Evolutionary conservation across 2,888 invertebrate species (phyloP), one percentile per base, ranked within the genome.

Genomic region (Coremacera marginata): DNA sequence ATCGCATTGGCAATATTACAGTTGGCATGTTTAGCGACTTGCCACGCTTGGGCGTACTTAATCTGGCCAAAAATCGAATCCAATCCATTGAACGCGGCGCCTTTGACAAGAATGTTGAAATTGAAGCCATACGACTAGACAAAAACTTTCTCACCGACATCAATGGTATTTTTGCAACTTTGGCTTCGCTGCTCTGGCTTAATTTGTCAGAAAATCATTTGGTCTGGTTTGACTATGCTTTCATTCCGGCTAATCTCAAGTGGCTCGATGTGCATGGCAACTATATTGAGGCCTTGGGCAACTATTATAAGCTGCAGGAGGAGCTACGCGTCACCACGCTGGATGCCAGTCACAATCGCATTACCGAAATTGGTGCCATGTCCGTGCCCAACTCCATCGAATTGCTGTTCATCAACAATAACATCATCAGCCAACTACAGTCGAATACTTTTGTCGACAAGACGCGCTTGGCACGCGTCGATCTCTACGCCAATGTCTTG

Each of bases 191-290:
- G 79, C 90, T 96, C 86, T 95, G 96, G 94, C 90, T 97, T 78
- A 97, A 97, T 90, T 91, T 97, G 72, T 96, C 96, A 57, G 95
- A 96, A 90, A 97, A 97, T 91, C 95, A 95, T 90, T 91, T 97
- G 86, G 94, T 95, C 83, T 96, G 96, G 95, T 97, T 97, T 90
- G 97, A 97, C 89, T 97, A 96, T 88, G 96, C 96, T 74, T 95
- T 97, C 89, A 94, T 97, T 85, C 97, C 97, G 34, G 94, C 94
- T 82, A 96, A 95, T 89, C 90, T 97, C 77, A 95, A 95, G 90
- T 96, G 96, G 95, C 91, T 97, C 87, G 96, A 97, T 88, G 94
- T 97, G 86, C 96, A 96, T 88, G 94, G 95, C 73, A 97, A 97
- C 89, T 95, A 94, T 85, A 96, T 97, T 84, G 95, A 95, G 90